phyloP scores from a whole-genome alignment of 2,113 vertebrate genomes.

The Axis porcinus region DNA sequence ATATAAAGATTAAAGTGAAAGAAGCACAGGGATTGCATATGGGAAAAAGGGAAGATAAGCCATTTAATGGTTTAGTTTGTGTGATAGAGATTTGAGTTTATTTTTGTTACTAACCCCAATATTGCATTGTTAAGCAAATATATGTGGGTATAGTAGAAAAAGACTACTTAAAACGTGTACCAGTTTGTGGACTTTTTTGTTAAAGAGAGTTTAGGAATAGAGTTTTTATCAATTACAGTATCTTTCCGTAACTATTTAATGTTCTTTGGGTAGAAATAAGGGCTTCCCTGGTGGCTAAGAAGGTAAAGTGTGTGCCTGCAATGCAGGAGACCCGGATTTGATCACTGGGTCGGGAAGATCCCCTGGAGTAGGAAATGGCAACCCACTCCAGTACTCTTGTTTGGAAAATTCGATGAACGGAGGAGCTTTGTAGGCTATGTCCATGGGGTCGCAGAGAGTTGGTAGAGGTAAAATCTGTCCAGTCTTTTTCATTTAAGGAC shows the following conservation, averaged over 20 bases:
- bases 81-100: background rate
- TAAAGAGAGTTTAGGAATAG: background rate
- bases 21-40: background rate
- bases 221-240: background rate
- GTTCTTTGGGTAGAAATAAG: background rate
- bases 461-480: background rate
- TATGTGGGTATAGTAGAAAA: background rate
- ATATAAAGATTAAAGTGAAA: background rate
- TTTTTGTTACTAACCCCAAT: background rate
- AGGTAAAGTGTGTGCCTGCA: background rate
- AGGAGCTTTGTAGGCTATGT: background rate
- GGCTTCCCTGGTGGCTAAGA: background rate
- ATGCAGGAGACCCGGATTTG: background rate
- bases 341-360: background rate
- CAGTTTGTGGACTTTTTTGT: background rate
- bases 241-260: background rate
- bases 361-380: background rate
- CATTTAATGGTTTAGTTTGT: background rate
- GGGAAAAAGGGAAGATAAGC: background rate
- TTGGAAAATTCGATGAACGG: background rate
- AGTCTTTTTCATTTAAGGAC: background rate
- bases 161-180: background rate
- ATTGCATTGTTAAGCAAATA: background rate
- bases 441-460: background rate
- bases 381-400: background rate